phyloP scores from a whole-genome alignment of 2,113 vertebrate species.

The Periophthalmus modestus region DNA sequence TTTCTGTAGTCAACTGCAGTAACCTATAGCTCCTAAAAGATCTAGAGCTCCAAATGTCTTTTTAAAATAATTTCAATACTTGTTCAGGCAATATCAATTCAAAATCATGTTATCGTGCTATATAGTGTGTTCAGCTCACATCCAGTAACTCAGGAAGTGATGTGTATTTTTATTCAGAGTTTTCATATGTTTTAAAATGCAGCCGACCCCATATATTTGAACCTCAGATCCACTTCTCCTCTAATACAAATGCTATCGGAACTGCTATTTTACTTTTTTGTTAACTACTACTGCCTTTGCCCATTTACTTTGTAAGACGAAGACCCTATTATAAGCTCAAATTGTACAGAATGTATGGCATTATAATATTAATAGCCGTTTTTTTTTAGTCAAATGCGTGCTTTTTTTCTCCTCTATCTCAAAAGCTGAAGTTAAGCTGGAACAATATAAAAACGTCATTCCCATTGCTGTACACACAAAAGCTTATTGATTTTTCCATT shows the following conservation, averaged over 20 bases:
- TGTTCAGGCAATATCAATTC: not conserved
- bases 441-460: slow-evolving; percentile 26
- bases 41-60: not conserved
- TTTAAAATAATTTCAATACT: not conserved
- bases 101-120: slow-evolving; percentile 12
- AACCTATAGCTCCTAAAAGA: not conserved
- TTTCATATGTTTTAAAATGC: slow-evolving; percentile 8
- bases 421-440: slow-evolving; percentile 18
- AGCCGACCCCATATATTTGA: not conserved
- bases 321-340: not conserved
- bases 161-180: slow-evolving; percentile 12
- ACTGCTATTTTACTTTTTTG: not conserved
- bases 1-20: too few species aligned
- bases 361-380: not conserved
- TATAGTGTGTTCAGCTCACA: slow-evolving; percentile 22
- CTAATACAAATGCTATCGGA: not conserved
- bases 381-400: not conserved
- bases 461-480: slow-evolving; percentile 58
- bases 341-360: slow-evolving; percentile 11
- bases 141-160: slow-evolving; percentile 70
- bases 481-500: slow-evolving; percentile 44
- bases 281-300: not conserved
- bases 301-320: not conserved
- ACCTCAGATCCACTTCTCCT: not conserved
- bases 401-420: slow-evolving; percentile 17